Evolutionary conservation across 2,888 invertebrate genomes (phyloP).

Genomic region (Eupithecia exiguata): DNA sequence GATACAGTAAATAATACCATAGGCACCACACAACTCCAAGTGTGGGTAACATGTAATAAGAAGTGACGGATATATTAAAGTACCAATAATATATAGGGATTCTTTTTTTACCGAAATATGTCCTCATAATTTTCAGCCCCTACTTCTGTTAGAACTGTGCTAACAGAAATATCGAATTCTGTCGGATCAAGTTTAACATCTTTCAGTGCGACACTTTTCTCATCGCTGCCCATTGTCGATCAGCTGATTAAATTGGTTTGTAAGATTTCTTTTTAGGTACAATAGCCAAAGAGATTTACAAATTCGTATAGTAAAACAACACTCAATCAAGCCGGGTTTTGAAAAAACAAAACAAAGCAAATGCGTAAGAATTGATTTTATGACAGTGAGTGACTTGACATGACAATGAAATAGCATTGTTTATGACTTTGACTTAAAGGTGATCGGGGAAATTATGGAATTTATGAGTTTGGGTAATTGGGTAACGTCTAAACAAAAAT

Average conservation of each 20-base stretch:
- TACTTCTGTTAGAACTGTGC: conserved; percentile 66
- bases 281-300: neutral
- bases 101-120: conserved; percentile 71
- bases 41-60: neutral
- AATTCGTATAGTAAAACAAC: neutral
- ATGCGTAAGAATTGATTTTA: too few species aligned
- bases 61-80: neutral
- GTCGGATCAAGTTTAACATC: conserved; percentile 63
- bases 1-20: neutral
- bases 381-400: too few species aligned
- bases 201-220: conserved; percentile 16
- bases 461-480: too few species aligned
- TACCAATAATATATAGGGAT: neutral
- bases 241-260: neutral
- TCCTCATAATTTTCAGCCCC: conserved; percentile 76
- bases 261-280: neutral
- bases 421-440: too few species aligned
- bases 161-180: conserved; percentile 71
- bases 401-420: too few species aligned
- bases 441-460: too few species aligned
- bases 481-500: too few species aligned
- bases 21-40: neutral
- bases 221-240: conserved; percentile 22
- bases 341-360: neutral
- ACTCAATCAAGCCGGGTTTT: neutral